These are phyloP conservation scores for Idaea aversata DNA, from an alignment of 2,888 invertebrate species.

Conservation along the genomic window DNA sequence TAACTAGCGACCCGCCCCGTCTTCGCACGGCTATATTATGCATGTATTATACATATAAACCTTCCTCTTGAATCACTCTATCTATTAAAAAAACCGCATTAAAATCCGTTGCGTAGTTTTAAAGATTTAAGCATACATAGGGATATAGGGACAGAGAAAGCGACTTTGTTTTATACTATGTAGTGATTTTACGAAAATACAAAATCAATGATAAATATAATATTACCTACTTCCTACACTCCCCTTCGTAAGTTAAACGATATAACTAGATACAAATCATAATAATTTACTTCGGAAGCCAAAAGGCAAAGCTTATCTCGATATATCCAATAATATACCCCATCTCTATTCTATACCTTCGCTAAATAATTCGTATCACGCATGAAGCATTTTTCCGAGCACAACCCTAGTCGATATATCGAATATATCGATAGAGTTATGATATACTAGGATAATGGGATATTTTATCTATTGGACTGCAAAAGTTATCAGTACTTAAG, in stretches of 20 bases:
- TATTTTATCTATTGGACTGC: neutral
- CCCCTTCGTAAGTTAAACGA: neutral
- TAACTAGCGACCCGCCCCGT: too few species aligned
- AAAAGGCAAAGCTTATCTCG: conserved; percentile 10
- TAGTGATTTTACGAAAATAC: neutral
- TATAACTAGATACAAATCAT: conserved; percentile 12
- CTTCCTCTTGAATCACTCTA: too few species aligned
- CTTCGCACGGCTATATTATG: too few species aligned
- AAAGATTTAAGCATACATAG: too few species aligned
- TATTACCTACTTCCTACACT: neutral
- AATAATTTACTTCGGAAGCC: conserved; percentile 6
- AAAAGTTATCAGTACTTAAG: neutral
- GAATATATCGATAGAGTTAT: neutral
- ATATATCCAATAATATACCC: conserved; percentile 15
- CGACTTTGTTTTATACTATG: too few species aligned
- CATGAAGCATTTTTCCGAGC: conserved; percentile 5
- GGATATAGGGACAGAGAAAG: too few species aligned
- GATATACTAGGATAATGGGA: neutral
- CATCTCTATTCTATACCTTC: conserved; percentile 1
- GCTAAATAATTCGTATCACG: conserved; percentile 16
- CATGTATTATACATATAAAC: too few species aligned
- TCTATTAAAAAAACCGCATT: too few species aligned
- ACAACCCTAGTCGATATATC: conserved; percentile 13
- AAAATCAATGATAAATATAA: neutral
- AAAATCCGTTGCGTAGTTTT: too few species aligned